Percentiles rank a stretch among this genome's conserved stretches.
phyloP scores from a whole-genome alignment of 2,113 vertebrate genomes.

The Campylomormyrus numenius region DNA sequence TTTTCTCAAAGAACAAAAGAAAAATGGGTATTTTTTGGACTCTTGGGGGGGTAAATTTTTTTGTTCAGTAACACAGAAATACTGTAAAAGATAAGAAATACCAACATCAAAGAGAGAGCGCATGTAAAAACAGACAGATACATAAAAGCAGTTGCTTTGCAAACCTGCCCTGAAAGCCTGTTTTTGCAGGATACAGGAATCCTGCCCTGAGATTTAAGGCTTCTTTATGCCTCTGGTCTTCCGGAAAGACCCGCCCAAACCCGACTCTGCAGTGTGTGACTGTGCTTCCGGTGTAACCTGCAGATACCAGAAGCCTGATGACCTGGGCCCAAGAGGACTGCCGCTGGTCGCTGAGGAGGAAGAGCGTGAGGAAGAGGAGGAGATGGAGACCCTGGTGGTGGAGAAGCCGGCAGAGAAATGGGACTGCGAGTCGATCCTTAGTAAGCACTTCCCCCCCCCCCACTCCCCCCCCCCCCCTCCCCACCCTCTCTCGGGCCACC shows the following conservation, averaged over 20 bases:
- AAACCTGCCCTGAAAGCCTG: not conserved
- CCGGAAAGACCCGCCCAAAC: not conserved
- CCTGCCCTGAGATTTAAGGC: not conserved
- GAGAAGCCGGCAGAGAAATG: conserved; percentile 76
- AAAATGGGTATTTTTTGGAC: too few species aligned
- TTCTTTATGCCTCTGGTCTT: not conserved
- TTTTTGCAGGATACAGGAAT: not conserved
- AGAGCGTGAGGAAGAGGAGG: conserved; percentile 55
- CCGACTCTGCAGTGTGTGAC: not conserved
- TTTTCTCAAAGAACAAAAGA: too few species aligned
- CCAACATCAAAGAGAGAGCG: not conserved
- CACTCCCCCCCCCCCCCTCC: too few species aligned
- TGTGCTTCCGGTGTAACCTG: not conserved
- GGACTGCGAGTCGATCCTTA: conserved; percentile 95
- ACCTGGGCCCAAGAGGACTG: conserved; percentile 65
- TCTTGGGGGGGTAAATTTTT: not conserved
- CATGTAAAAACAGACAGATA: not conserved
- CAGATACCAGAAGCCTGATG: conserved; percentile 62
- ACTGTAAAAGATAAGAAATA: not conserved
- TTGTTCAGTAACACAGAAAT: not conserved
- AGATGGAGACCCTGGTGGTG: conserved; percentile 67
- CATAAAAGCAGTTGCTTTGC: not conserved
- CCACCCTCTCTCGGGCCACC: too few species aligned
- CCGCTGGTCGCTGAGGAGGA: conserved; percentile 60
- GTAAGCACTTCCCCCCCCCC: conserved; percentile 60